Base-by-base conservation (phyloP, 2,797 vertebrate genomes). In the Aselliscus stoliczkanus region DNA sequence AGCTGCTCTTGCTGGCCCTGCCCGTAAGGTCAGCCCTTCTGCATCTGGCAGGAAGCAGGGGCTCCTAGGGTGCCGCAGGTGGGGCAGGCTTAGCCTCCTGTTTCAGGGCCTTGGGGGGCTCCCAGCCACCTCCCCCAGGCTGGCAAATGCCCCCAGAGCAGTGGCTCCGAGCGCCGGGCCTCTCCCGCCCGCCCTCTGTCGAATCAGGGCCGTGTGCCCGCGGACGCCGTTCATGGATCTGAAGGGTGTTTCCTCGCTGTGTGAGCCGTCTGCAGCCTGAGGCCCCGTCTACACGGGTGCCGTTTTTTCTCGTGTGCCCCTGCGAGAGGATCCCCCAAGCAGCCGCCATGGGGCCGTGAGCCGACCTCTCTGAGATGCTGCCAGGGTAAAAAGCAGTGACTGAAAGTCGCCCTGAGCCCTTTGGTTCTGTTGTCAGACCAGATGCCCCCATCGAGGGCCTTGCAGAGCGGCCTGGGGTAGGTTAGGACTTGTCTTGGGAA, bases 381-480 rank as follows among this genome's bases (percentile, higher is more conserved):
- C 60, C 2, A 2, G 7, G 21, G 39, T 4, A 1, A 0, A 10
- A n/a, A 50, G 25, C 8, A 5, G 7, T 7, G 8, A 14, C 17
- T 0, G 42, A 18, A 34, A 37, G 25, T 10, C 7, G 0, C 17
- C 44, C 34, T 31, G 0, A 3, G 27, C 31, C 14, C 3, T 0
- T 4, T 12, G 52, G 0, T 42, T n/a, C 65, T 23, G 37, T 27
- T 21, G 34, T 9, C 21, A 1, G 29, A 23, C 75, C 5, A 1
- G 0, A 31, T 0, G 1, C 12, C 13, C 58, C 56, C 7, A 18
- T 42, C 18, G 1, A 5, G 15, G n/a, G 42, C 44, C 31, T 37
- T 1, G 12, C 9, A 15, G 56, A 7, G 47, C 0, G 1, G 25
- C 64, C 47, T 1, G 20, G 56, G 15, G 7, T n/a, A 0, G 5